Evolutionary conservation across 2,113 vertebrate species (phyloP).

Genomic region (human (Homo sapiens)): DNA sequence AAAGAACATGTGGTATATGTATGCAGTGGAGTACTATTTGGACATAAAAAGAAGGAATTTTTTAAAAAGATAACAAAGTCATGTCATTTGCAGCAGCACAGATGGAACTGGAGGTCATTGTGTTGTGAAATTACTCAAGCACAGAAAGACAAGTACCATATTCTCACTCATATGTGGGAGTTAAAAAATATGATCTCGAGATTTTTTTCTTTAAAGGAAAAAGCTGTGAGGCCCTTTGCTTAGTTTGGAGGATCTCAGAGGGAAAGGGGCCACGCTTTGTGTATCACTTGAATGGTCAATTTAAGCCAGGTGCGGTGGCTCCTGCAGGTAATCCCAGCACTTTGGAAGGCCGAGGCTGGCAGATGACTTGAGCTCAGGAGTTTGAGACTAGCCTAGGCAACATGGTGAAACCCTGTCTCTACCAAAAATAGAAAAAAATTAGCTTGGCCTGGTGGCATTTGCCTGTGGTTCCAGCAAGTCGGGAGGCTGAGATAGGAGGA

Average conservation of each 20-base stretch:
- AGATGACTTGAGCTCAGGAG: no score
- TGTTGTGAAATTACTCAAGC: not conserved
- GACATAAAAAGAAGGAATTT: not conserved
- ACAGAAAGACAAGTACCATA: not conserved
- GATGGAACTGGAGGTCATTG: not conserved
- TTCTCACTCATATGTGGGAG: not conserved
- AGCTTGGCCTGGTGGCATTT: no score
- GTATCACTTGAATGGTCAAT: not conserved
- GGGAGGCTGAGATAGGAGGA: no score
- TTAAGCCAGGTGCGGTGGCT: not conserved
- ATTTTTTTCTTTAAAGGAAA: not conserved
- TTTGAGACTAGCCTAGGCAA: no score
- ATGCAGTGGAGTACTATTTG: not conserved
- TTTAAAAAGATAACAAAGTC: not conserved
- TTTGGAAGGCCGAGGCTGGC: no score
- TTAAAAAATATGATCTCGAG: not conserved
- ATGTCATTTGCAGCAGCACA: not conserved
- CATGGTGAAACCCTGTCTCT: no score
- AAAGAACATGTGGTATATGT: not conserved
- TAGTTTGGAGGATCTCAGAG: not conserved
- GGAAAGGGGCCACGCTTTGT: accelerated
- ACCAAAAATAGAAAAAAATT: no score
- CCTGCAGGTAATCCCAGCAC: no score
- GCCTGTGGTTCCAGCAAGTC: no score
- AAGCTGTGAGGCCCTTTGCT: not conserved